phyloP scores from a whole-genome alignment of 2,888 invertebrate species.

The Laspeyria flexula region DNA sequence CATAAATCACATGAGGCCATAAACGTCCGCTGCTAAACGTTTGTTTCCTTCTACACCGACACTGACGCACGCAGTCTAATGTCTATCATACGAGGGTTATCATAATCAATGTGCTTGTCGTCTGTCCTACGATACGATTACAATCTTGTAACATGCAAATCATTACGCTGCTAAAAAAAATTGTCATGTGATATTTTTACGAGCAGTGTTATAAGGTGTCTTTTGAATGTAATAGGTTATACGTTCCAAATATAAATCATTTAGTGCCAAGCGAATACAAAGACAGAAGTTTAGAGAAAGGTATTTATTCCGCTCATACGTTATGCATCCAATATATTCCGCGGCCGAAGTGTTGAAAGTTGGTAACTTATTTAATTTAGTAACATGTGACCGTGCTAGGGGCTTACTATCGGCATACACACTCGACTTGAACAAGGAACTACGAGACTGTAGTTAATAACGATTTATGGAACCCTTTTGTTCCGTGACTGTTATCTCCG shows the following conservation, averaged over 20 bases:
- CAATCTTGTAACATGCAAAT: neutral
- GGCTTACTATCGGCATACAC: constrained; percentile 50
- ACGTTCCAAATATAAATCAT: neutral
- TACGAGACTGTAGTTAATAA: constrained; percentile 76
- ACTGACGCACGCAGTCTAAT: constrained; percentile 2
- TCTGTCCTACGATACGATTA: neutral
- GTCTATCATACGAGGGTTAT: constrained; percentile 9
- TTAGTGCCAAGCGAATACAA: constrained; percentile 2
- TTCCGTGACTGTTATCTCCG: constrained; percentile 78
- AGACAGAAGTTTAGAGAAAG: neutral
- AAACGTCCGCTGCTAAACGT: constrained; percentile 12
- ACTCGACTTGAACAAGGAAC: constrained; percentile 70
- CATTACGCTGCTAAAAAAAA: neutral
- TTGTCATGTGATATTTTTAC: neutral
- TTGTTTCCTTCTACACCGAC: constrained; percentile 13
- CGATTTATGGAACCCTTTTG: constrained; percentile 84
- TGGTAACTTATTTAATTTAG: constrained; percentile 39
- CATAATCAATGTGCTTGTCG: constrained; percentile 8
- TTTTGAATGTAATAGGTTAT: neutral
- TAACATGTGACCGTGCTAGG: constrained; percentile 19
- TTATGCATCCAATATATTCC: constrained; percentile 2
- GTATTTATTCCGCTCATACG: constrained; percentile 2
- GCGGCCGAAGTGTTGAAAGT: constrained; percentile 6
- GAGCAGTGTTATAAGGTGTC: neutral
- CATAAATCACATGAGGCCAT: constrained; percentile 15